Conservation (phyloP, 1,140 invertebrate genomes). For the Aphelinus certus region DNA sequence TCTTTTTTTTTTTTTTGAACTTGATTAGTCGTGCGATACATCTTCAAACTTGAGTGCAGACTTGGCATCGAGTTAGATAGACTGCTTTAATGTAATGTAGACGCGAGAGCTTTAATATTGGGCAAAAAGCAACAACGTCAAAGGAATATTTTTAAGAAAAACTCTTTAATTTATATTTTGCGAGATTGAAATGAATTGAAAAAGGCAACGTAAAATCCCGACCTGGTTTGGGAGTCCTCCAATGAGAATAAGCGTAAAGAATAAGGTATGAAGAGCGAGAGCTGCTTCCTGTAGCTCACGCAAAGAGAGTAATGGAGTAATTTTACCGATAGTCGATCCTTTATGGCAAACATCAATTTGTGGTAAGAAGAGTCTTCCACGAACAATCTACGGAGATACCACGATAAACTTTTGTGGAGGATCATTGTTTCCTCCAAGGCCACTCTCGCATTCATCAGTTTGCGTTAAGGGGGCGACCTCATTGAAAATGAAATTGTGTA, state of each 20-base stretch:
- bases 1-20: too few relatives aligned
- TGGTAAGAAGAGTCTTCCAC: slow-evolving; percentile 3
- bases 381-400: too few relatives aligned
- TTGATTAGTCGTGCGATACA: too few relatives aligned
- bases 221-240: background rate
- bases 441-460: too few relatives aligned
- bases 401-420: too few relatives aligned
- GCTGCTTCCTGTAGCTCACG: background rate
- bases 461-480: too few relatives aligned
- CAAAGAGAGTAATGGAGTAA: background rate
- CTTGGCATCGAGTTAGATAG: too few relatives aligned
- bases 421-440: too few relatives aligned
- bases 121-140: background rate
- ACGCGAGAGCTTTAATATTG: background rate
- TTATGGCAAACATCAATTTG: slow-evolving; percentile 12
- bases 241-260: background rate
- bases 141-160: background rate
- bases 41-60: too few relatives aligned
- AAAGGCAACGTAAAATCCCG: background rate
- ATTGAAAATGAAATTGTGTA: too few relatives aligned
- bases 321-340: slow-evolving; percentile 19
- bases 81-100: too few relatives aligned
- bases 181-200: background rate
- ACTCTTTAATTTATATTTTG: too few relatives aligned
- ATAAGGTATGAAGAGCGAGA: background rate